phyloP scores from a whole-genome alignment of 2,888 invertebrate species.

The Philonicus albiceps region DNA sequence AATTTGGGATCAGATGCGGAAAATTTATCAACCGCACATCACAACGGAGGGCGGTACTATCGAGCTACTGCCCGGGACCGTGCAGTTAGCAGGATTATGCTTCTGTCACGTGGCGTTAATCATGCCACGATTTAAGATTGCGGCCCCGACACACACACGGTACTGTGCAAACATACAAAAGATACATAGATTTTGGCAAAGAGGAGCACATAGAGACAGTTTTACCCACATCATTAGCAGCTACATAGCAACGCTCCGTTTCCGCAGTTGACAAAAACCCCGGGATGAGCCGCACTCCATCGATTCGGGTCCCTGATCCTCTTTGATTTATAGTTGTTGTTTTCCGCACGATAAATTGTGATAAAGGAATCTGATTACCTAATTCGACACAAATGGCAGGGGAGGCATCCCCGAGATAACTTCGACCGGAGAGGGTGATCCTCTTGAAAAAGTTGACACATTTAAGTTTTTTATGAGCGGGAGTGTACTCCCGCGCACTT shows the following conservation, averaged over 20 bases:
- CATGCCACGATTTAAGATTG: neutral
- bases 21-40: slow-evolving; percentile 38
- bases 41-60: neutral
- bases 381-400: slow-evolving; percentile 30
- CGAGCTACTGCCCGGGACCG: neutral
- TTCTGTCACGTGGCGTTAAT: slow-evolving; percentile 35
- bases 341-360: slow-evolving; percentile 36
- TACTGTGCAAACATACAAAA: neutral
- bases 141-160: neutral
- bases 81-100: slow-evolving; percentile 16
- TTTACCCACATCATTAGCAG: slow-evolving; percentile 10
- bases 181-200: neutral
- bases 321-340: slow-evolving; percentile 42
- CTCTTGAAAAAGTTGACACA: slow-evolving; percentile 40
- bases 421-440: neutral
- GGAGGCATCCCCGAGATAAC: slow-evolving; percentile 4
- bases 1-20: slow-evolving; percentile 40
- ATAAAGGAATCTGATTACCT: slow-evolving; percentile 39
- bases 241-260: neutral
- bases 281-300: slow-evolving; percentile 10
- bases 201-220: neutral
- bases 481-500: neutral
- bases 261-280: slow-evolving; percentile 5
- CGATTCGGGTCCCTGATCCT: slow-evolving; percentile 22
- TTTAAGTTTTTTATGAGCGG: slow-evolving; percentile 36